A percentile compares a stretch with the other conserved stretches of the same genome.
phyloP scores from a whole-genome alignment of 2,888 invertebrate genomes.

The Halocaridina rubra region DNA sequence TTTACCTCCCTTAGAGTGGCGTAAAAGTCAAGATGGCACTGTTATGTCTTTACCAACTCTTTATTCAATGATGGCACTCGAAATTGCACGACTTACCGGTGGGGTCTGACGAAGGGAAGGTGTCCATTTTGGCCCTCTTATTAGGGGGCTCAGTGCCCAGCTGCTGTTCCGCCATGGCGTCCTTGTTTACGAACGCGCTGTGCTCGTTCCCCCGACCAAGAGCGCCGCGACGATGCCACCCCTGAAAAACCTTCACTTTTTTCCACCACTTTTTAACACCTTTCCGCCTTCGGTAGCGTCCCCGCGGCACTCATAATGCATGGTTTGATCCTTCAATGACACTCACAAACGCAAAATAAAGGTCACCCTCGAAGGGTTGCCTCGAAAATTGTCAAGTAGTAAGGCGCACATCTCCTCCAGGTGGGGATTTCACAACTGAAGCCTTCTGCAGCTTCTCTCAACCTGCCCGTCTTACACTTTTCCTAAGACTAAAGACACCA shows the following conservation, averaged over 20 bases:
- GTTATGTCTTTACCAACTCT: no score
- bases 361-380: conserved; percentile 43
- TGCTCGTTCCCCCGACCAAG: no score
- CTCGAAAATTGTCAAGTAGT: conserved; percentile 43
- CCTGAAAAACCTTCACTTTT: conserved; percentile 13
- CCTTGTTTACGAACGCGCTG: conserved; percentile 63
- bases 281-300: conserved; percentile 23
- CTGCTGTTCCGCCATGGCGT: conserved; percentile 64
- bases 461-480: conserved; percentile 12
- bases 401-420: conserved; percentile 54
- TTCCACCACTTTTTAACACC: conserved; percentile 30
- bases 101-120: conserved; percentile 84
- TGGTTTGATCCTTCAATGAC: conserved; percentile 33
- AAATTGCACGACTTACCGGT: conserved; percentile 75
- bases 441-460: conserved; percentile 47
- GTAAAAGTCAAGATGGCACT: not conserved
- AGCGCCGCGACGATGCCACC: not conserved
- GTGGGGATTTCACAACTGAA: conserved; percentile 51
- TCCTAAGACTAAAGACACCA: conserved; percentile 10
- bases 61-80: not conserved
- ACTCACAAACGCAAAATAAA: conserved; percentile 24
- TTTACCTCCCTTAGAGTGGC: no score
- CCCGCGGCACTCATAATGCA: conserved; percentile 32
- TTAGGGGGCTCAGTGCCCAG: conserved; percentile 91
- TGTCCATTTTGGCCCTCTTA: conserved; percentile 93